These are phyloP conservation scores for Dolichallabes microphthalmus DNA, from an alignment of 2,113 vertebrate genomes.

Conservation along the genomic window DNA sequence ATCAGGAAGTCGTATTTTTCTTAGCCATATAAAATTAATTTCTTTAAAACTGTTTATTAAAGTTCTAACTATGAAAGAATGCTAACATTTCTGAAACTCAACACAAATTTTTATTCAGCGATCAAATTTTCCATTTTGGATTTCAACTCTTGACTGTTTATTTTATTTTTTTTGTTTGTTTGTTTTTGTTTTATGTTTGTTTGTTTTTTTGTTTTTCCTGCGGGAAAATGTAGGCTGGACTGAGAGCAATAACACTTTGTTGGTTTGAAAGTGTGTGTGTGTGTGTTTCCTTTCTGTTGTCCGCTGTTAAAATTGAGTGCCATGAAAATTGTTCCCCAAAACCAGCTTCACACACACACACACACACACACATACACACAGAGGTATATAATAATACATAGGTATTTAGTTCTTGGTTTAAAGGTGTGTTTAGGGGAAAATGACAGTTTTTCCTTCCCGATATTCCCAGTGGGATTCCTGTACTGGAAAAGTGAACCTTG, in stretches of 20 bases:
- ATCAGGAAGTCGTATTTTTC: background rate
- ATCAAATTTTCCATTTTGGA: background rate
- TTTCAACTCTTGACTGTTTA: background rate
- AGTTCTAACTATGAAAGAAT: background rate
- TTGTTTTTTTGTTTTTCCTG: background rate
- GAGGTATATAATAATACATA: no score
- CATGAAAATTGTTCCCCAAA: background rate
- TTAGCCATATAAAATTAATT: background rate
- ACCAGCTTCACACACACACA: background rate
- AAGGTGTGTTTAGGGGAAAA: background rate
- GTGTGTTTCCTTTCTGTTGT: background rate
- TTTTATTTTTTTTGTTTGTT: no score
- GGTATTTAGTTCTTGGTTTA: background rate
- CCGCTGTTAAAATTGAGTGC: background rate
- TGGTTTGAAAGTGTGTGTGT: background rate
- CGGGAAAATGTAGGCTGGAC: background rate
- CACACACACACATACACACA: background rate
- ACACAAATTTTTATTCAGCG: background rate
- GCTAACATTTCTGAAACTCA: background rate
- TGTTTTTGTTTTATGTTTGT: background rate
- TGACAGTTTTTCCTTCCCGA: constrained; percentile 8
- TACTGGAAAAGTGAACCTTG: constrained; percentile 17
- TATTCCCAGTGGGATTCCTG: constrained; percentile 5
- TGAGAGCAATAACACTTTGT: background rate
- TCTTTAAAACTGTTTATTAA: background rate